These are phyloP conservation scores for Zaprionus lineosus DNA, from an alignment of 2,888 invertebrate genomes.

Conservation along the genomic window DNA sequence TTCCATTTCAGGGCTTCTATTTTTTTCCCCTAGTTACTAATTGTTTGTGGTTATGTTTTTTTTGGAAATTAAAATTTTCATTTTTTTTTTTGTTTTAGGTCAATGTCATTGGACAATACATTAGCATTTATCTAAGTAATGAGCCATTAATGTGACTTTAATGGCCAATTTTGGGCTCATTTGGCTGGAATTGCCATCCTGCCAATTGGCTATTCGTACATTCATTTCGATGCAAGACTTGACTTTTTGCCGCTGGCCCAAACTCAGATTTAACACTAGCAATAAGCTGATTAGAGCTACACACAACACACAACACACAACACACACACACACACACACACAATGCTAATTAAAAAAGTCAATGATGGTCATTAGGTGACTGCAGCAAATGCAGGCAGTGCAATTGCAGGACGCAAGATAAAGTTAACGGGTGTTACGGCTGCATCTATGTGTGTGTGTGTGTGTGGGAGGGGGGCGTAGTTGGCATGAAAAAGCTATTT, in stretches of 20 bases:
- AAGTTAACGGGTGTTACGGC: too few relatives aligned
- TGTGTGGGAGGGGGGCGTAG: background rate
- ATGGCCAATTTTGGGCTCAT: background rate
- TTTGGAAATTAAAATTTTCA: too few relatives aligned
- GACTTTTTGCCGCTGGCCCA: too few relatives aligned
- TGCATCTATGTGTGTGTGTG: too few relatives aligned
- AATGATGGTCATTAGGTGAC: slow-evolving; percentile 41
- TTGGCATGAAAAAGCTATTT: slow-evolving; percentile 19
- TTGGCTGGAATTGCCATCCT: background rate
- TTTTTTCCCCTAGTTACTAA: too few relatives aligned
- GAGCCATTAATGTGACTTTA: background rate
- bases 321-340: slow-evolving; percentile 6
- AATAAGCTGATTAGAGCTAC: slow-evolving; percentile 35
- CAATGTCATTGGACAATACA: too few relatives aligned
- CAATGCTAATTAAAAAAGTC: slow-evolving; percentile 45
- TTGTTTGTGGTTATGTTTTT: too few relatives aligned
- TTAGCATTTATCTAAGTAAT: background rate
- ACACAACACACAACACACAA: slow-evolving; percentile 1
- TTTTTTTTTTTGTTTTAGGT: too few relatives aligned
- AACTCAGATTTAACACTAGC: background rate
- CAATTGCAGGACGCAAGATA: slow-evolving; percentile 1
- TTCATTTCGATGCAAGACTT: background rate
- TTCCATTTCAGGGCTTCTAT: too few relatives aligned
- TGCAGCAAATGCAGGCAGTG: slow-evolving; percentile 37
- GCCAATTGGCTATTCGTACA: background rate